phyloP scores from a whole-genome alignment of 2,113 vertebrate genomes.

The Trochalopteron elliotii region DNA sequence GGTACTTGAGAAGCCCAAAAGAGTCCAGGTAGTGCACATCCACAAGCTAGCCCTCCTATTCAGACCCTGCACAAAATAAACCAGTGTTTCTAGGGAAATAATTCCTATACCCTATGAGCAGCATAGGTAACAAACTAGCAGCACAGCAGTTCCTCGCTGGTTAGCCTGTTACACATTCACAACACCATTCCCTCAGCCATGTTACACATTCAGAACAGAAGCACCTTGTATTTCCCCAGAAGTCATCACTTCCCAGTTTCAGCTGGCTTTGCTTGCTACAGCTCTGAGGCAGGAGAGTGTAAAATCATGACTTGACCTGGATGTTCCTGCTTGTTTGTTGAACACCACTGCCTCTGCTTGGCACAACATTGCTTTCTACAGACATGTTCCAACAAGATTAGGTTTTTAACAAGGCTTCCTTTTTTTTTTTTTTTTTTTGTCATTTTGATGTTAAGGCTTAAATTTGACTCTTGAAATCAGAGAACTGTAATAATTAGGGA shows the following conservation, averaged over 20 bases:
- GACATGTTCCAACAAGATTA: background rate
- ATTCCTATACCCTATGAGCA: background rate
- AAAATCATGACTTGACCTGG: background rate
- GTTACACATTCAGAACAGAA: background rate
- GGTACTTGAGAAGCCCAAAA: background rate
- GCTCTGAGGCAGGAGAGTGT: background rate
- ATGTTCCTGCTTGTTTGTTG: background rate
- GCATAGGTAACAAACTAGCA: background rate
- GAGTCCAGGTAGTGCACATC: background rate
- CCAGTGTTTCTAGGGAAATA: background rate
- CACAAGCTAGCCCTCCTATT: background rate
- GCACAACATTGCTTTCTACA: background rate
- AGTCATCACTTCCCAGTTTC: background rate
- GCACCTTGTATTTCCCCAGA: background rate
- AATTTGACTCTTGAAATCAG: background rate
- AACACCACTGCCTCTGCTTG: background rate
- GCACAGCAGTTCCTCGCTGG: background rate
- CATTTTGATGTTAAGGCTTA: background rate
- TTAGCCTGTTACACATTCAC: background rate
- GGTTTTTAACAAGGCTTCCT: background rate
- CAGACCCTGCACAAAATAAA: background rate
- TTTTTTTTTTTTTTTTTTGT: too few relatives aligned
- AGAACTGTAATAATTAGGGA: background rate
- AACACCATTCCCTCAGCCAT: background rate
- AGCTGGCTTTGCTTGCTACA: background rate